phyloP scores from a whole-genome alignment of 2,113 vertebrate genomes.

The Tragelaphus buxtoni region DNA sequence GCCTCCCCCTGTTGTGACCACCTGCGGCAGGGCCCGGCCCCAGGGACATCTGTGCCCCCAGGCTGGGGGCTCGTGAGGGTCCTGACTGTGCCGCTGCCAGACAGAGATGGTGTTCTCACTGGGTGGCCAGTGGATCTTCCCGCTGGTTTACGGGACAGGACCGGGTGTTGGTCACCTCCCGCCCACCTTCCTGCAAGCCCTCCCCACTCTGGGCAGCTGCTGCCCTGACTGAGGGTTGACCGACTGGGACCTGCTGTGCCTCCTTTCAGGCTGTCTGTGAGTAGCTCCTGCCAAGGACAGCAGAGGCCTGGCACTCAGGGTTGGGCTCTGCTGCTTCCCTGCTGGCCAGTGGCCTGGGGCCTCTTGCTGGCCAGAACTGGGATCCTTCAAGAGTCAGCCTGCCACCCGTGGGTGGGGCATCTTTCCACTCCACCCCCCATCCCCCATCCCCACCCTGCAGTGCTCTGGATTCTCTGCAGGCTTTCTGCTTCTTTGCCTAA shows the following conservation, averaged over 20 bases:
- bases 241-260: not conserved
- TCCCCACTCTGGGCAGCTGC: not conserved
- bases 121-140: not conserved
- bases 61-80: not conserved
- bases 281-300: not conserved
- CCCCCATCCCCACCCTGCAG: accelerated
- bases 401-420: not conserved
- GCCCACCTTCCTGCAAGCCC: accelerated
- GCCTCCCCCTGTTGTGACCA: not conserved
- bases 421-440: too few species aligned
- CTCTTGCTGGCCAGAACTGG: accelerated
- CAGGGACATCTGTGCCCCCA: not conserved
- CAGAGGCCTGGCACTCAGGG: not conserved
- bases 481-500: not conserved
- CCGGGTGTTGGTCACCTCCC: accelerated
- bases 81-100: not conserved
- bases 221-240: too few species aligned
- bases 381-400: not conserved
- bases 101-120: not conserved
- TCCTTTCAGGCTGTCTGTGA: accelerated
- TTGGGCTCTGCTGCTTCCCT: too few species aligned
- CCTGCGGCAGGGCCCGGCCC: not conserved
- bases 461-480: not conserved
- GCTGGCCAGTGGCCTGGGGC: not conserved
- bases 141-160: too few species aligned